phyloP scores from a whole-genome alignment of 1,140 invertebrate species.

The Laodelphax striatellus region DNA sequence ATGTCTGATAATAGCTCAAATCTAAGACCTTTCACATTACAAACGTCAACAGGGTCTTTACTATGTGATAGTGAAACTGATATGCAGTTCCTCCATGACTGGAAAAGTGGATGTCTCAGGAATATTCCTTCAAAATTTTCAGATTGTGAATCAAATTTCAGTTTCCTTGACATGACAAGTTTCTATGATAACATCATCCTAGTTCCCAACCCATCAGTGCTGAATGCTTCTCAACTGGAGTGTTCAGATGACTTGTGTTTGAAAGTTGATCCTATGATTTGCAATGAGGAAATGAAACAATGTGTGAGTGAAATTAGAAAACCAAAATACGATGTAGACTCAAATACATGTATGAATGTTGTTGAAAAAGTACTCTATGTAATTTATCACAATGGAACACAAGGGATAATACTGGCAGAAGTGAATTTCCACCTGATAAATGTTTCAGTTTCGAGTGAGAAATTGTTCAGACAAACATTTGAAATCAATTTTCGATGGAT shows the following conservation, averaged over 20 bases:
- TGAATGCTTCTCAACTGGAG: not conserved
- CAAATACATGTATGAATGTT: conserved; percentile 28
- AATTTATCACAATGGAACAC: conserved; percentile 43
- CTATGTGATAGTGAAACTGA: too few relatives aligned
- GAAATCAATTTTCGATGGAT: conserved; percentile 38
- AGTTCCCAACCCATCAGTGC: too few relatives aligned
- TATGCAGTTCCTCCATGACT: conserved; percentile 2
- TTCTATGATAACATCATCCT: too few relatives aligned
- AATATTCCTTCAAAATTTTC: not conserved
- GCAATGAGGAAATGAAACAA: not conserved
- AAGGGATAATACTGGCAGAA: conserved; percentile 36
- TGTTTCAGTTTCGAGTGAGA: conserved; percentile 23
- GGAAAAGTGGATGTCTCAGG: not conserved
- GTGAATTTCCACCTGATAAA: conserved; percentile 34
- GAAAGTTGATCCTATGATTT: not conserved
- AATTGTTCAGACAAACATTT: conserved; percentile 36
- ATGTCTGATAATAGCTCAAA: conserved; percentile 2
- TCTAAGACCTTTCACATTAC: not conserved
- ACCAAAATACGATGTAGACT: not conserved
- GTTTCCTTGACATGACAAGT: not conserved
- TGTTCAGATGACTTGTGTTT: not conserved
- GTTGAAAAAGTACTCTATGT: conserved; percentile 37
- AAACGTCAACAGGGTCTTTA: too few relatives aligned
- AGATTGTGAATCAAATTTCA: not conserved
- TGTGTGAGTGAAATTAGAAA: not conserved